Conservation (phyloP, 2,888 invertebrate species). For the Scaptomyza cyrtandrae region DNA sequence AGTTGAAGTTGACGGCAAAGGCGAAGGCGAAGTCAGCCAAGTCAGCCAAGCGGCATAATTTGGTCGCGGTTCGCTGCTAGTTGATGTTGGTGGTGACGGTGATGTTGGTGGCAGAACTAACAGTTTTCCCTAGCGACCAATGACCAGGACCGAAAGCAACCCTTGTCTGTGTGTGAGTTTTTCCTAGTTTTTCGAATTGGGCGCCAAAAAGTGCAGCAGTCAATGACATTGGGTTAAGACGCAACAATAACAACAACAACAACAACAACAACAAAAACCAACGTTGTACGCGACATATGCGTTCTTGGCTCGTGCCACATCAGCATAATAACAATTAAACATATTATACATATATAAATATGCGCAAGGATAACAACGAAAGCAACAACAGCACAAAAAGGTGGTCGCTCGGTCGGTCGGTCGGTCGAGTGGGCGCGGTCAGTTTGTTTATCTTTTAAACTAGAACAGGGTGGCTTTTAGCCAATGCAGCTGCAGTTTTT, state of each 20-base stretch:
- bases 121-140: conserved; percentile 69
- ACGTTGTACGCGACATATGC: neutral
- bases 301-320: conserved; percentile 40
- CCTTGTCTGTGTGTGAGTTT: conserved; percentile 64
- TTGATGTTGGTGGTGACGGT: conserved; percentile 16
- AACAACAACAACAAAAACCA: neutral
- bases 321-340: conserved; percentile 76
- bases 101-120: conserved; percentile 62
- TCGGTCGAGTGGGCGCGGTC: conserved; percentile 70
- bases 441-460: conserved; percentile 55
- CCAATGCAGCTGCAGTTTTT: conserved; percentile 39
- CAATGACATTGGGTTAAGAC: conserved; percentile 67
- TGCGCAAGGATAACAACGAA: conserved; percentile 60
- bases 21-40: conserved; percentile 19
- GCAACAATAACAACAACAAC: too few species aligned
- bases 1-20: conserved; percentile 35
- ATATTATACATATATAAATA: conserved; percentile 41
- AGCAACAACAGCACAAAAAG: conserved; percentile 41
- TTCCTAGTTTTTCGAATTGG: conserved; percentile 58
- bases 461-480: conserved; percentile 65
- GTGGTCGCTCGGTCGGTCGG: conserved; percentile 56
- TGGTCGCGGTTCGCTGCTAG: conserved; percentile 72
- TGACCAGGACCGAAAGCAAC: conserved; percentile 46
- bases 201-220: conserved; percentile 70
- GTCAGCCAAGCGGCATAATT: conserved; percentile 76